phyloP scores from a whole-genome alignment of 2,113 vertebrate genomes.

The Bothrops jararaca region DNA sequence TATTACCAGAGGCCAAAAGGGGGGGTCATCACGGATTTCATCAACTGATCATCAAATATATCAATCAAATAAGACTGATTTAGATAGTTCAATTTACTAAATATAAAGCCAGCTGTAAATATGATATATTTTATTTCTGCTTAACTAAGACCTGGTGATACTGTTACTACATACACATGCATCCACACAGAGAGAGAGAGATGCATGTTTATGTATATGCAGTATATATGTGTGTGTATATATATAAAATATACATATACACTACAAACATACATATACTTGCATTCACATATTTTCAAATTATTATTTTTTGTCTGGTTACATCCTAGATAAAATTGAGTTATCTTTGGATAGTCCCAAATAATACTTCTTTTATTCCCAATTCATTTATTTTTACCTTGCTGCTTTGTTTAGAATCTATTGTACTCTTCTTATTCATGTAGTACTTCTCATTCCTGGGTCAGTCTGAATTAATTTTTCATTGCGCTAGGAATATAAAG shows the following conservation, averaged over 20 bases:
- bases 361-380: not conserved
- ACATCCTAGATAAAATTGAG: not conserved
- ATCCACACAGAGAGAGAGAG: no score
- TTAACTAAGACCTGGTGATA: not conserved
- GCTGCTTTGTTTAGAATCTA: conserved; percentile 11
- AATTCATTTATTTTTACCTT: conserved; percentile 2
- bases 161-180: not conserved
- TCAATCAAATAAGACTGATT: not conserved
- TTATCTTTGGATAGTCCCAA: not conserved
- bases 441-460: conserved; percentile 5
- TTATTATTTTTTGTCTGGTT: not conserved
- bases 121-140: not conserved
- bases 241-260: no score
- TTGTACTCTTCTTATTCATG: conserved; percentile 18
- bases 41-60: not conserved
- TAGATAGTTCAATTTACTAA: not conserved
- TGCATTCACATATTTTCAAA: not conserved
- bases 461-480: conserved; percentile 49
- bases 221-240: not conserved
- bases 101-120: not conserved
- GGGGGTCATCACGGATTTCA: not conserved
- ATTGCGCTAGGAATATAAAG: conserved; percentile 29
- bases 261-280: not conserved
- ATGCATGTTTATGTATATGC: not conserved
- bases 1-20: not conserved